These are phyloP conservation scores for Drosophila guanche DNA, from an alignment of 1,140 invertebrate genomes.

Conservation along the genomic window DNA sequence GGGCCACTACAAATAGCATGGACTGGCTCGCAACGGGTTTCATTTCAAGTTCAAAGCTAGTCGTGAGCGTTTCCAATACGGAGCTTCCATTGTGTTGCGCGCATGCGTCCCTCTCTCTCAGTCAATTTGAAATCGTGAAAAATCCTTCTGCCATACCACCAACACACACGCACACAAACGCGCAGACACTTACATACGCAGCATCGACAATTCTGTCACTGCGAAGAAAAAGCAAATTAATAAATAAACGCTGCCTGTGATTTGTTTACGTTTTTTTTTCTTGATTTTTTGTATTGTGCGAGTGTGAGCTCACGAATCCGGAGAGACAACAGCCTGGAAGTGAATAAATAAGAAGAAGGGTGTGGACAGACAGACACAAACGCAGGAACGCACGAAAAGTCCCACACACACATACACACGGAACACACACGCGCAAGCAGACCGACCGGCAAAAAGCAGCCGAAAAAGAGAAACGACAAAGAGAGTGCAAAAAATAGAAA, in stretches of 20 bases:
- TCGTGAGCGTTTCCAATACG: slow-evolving; percentile 53
- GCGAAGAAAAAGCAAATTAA: slow-evolving; percentile 29
- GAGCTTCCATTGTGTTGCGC: slow-evolving; percentile 14
- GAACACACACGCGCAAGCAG: slow-evolving; percentile 12
- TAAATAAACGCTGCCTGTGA: slow-evolving; percentile 57
- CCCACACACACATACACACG: no score
- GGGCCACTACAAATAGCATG: slow-evolving; percentile 49
- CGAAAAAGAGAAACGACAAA: slow-evolving; percentile 46
- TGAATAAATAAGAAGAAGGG: no score
- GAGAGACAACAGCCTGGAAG: no score
- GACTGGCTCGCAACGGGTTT: slow-evolving; percentile 53
- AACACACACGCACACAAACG: slow-evolving; percentile 8
- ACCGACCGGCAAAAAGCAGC: slow-evolving; percentile 31
- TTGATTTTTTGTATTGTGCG: slow-evolving; percentile 68
- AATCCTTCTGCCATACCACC: slow-evolving; percentile 59
- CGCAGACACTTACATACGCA: slow-evolving; percentile 15
- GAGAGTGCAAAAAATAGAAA: slow-evolving; percentile 51
- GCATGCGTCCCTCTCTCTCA: slow-evolving; percentile 5
- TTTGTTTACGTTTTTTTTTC: slow-evolving; percentile 77
- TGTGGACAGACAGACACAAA: no score
- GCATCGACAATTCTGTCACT: slow-evolving; percentile 3
- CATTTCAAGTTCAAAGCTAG: slow-evolving; percentile 69
- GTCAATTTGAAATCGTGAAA: slow-evolving; percentile 41
- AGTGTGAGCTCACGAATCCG: slow-evolving; percentile 40
- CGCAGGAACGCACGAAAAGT: no score